phyloP scores from a whole-genome alignment of 2,113 vertebrate genomes.

The Rynchops niger region DNA sequence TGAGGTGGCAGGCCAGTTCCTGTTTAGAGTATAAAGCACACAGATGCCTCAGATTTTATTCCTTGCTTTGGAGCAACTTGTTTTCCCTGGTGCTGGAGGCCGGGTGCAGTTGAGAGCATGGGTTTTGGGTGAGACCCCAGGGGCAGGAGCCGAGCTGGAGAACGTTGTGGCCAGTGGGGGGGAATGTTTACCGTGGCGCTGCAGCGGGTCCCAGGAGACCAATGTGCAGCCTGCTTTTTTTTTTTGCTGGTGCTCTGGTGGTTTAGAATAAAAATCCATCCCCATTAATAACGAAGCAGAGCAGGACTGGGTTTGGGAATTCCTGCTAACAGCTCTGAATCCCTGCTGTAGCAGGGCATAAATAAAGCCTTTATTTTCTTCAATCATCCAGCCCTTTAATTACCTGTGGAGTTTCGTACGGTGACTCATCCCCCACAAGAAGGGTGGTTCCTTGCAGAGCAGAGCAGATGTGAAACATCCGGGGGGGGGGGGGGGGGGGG shows the following conservation, averaged over 20 bases:
- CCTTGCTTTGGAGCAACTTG: not conserved
- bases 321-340: not conserved
- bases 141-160: not conserved
- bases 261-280: not conserved
- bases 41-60: not conserved
- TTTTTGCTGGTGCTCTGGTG: not conserved
- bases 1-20: conserved; percentile 77
- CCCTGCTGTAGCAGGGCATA: not conserved
- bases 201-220: not conserved
- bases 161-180: not conserved
- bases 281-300: not conserved
- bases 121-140: not conserved
- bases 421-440: not conserved
- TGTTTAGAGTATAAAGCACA: conserved; percentile 48
- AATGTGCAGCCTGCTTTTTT: accelerated
- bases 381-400: not conserved
- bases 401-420: not conserved
- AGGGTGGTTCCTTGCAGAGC: not conserved
- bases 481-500: no score
- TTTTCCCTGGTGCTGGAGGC: not conserved
- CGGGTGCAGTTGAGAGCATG: not conserved
- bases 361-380: not conserved
- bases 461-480: not conserved
- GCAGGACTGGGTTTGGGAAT: not conserved
- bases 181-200: accelerated